A percentile compares a stretch with the other conserved stretches of the same genome.
Evolutionary conservation across 2,113 vertebrate species (phyloP).

Genomic region (Seriola aureovittata): DNA sequence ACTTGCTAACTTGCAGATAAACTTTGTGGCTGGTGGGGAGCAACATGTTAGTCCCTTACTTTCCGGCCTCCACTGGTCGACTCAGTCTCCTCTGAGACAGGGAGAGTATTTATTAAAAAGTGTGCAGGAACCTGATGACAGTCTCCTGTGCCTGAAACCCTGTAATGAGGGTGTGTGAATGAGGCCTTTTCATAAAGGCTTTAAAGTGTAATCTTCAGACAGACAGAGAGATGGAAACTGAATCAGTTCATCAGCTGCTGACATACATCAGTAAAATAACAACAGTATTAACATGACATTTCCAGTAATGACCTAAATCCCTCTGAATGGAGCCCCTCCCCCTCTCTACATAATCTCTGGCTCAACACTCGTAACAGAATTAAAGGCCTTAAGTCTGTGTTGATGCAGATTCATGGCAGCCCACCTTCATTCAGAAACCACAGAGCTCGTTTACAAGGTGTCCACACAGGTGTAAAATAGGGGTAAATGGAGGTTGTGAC

Average conservation of each 20-base stretch:
- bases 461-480: no score
- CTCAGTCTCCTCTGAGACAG: no score
- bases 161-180: neutral
- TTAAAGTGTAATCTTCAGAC: conserved; percentile 6
- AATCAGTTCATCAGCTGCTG: conserved; percentile 21
- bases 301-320: conserved; percentile 62
- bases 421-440: no score
- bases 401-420: neutral
- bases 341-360: conserved; percentile 42
- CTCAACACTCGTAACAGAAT: conserved; percentile 11
- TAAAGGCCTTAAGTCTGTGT: neutral
- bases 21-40: no score
- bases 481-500: no score
- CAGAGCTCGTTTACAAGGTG: no score
- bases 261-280: conserved; percentile 53
- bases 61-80: no score
- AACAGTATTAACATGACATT: conserved; percentile 55
- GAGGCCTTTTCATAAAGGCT: neutral
- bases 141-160: no score
- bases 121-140: no score
- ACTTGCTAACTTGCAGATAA: no score
- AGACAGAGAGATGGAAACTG: neutral
- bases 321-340: conserved; percentile 46
- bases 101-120: no score
- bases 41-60: no score